Conservation (phyloP, 23 tunicate species). For the Styela plicata region DNA sequence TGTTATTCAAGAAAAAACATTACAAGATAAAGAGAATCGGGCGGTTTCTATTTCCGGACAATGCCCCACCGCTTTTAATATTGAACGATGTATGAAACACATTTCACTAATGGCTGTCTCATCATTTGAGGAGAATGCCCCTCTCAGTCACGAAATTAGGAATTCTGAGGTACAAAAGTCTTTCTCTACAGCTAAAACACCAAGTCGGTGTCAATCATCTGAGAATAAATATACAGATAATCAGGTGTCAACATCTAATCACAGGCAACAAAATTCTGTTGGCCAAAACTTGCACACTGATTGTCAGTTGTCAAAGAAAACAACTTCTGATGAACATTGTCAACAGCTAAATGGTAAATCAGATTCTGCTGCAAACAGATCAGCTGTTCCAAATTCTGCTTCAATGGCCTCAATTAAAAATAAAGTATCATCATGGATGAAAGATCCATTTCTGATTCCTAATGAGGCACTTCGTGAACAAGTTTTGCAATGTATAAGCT, state of each 20-base stretch:
- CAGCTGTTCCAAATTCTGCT: not conserved
- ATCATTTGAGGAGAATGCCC: not conserved
- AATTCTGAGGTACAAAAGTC: not conserved
- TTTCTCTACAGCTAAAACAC: not conserved
- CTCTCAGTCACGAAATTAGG: not conserved
- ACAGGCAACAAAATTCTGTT: not conserved
- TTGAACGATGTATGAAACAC: not conserved
- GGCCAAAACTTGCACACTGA: not conserved
- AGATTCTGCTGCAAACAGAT: not conserved
- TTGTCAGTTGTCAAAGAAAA: not conserved
- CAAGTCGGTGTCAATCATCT: too few relatives aligned
- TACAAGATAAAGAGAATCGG: not conserved
- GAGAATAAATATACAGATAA: not conserved
- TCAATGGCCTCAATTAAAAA: not conserved
- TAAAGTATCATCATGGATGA: slow-evolving; percentile 38
- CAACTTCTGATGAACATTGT: not conserved
- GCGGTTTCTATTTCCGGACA: not conserved
- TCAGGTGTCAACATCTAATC: not conserved
- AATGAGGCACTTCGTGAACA: slow-evolving; percentile 39
- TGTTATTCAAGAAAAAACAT: slow-evolving; percentile 2
- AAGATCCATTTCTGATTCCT: slow-evolving; percentile 62
- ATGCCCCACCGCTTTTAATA: not conserved
- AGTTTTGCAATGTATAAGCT: slow-evolving; percentile 48
- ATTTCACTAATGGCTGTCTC: not conserved
- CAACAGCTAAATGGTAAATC: not conserved